Base-by-base conservation (phyloP, 53 echinoderm and acorn worm genomes). In the Paelopatides confundens region DNA sequence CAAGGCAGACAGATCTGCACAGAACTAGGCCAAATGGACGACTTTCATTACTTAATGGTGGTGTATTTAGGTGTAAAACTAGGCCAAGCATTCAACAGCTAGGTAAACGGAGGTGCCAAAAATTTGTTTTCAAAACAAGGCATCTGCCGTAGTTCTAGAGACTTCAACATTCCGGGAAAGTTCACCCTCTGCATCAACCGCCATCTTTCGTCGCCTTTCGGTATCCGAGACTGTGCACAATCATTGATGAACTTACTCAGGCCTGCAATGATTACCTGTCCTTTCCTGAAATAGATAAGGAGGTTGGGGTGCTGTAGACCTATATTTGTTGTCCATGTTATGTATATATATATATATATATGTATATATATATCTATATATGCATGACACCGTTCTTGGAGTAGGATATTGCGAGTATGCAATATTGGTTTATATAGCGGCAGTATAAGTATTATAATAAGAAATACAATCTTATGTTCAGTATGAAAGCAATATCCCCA, bases 111-210 rank as follows among this genome's bases (percentile, higher is more conserved):
- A 83, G 84, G 84, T 83, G 84, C 37, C 46, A 83, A 39, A 83
- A 83, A 63, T 83, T 65, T 83, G 84, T 83, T 83, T 83, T 83
- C 63, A 83, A 83, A 83, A 83, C 84, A 83, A 40, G 34, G 65
- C 84, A 83, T 83, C 84, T 83, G 84, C 84, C 84, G 35, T 30
- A 65, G 63, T 83, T 83, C 52, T 32, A 79, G 52, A 54, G 79
- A 24, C 79, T 48, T 50, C 79, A 53, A 79, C 79, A 79, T 79
- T 79, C 79, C 50, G 28, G 30, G 79, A 79, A 79, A 53, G 79
- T 79, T 79, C 79, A 79, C 46, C 79, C 53, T 52, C 52, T 79
- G 47, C 29, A 32, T 31, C 29, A 26, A 31, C 79, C 79, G 79
- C 79, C 79, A 32, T 79, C 79, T 28, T 30, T 79, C 79, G 53